Base-by-base conservation (phyloP, 1,140 invertebrate genomes). In the Camponotus vicinus region DNA sequence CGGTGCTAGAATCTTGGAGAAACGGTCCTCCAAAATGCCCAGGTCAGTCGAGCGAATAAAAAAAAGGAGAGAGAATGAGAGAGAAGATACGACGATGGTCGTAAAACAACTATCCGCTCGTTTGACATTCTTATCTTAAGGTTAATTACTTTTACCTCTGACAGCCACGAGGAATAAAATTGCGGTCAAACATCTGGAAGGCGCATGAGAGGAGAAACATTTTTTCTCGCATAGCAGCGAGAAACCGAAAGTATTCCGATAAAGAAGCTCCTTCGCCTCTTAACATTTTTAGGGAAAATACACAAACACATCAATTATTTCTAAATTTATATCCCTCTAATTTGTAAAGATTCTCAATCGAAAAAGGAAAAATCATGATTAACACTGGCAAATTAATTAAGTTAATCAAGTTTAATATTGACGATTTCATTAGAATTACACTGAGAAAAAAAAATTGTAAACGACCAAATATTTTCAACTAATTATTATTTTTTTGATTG, bases 91-190 rank as follows among this genome's bases (percentile, higher is more conserved):
- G 21, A 3, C 18, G 55, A 52, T 69, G 67, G 11, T 9, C 37
- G 32, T 49, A 57, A 34, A 21, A 42, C 27, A 9, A 49, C 59
- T 6, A 37, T 59, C 27, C 2, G 49, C 80, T 13, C 71, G 73
- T 77, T 86, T 92, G 86, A 92, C 86, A 71, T 55, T 91, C 85
- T 89, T 92, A 91, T 92, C 89, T 88, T 88, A 89, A 92, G 88
- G 87, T 82, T 90, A 92, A 92, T 90, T 90, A 91, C 69, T 86
- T 88, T 85, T 89, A 88, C 87, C 79, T 90, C 64, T 49, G 42
- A 34, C 55, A 70, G 49, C 71, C 40, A 78, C 59, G 49, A 73
- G 73, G 71, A 75, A 37, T 37, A 52, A 76, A 87, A 80, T 79
- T 78, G 77, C 66, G 27, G 3, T 18, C 57, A 79, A 86, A 88